Evolutionary conservation across 2,113 vertebrate species (phyloP).

Genomic region (Pterocles burchelli): DNA sequence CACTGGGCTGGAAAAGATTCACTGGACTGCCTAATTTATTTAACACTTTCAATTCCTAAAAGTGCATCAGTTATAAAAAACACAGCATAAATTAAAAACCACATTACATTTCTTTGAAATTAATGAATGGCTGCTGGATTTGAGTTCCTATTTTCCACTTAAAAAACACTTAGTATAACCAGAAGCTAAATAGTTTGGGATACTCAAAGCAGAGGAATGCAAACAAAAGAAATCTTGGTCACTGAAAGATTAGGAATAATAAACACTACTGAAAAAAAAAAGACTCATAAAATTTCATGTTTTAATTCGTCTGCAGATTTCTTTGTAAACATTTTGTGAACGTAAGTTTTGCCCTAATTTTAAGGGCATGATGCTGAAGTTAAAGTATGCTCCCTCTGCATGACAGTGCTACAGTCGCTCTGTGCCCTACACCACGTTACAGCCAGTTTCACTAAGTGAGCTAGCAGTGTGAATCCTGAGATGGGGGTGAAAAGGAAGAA

Average conservation of each 20-base stretch:
- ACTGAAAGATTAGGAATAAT: background rate
- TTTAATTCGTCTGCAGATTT: background rate
- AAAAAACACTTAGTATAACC: background rate
- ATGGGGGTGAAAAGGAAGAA: background rate
- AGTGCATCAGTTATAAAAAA: background rate
- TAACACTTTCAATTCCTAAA: constrained; percentile 45
- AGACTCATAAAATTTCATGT: background rate
- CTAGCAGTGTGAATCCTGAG: background rate
- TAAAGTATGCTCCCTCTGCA: background rate
- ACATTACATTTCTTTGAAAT: background rate
- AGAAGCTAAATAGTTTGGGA: background rate
- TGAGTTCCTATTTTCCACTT: constrained; percentile 8
- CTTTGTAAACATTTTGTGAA: background rate
- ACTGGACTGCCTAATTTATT: constrained; percentile 33
- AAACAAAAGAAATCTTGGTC: background rate
- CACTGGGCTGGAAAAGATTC: constrained; percentile 46
- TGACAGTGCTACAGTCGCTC: too few species aligned
- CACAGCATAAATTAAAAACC: background rate
- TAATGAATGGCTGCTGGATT: constrained; percentile 5
- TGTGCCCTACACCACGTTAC: background rate
- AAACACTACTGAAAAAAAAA: background rate
- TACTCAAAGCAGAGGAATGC: background rate
- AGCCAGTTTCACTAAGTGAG: background rate
- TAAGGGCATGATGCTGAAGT: background rate
- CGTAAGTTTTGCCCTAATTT: background rate